Evolutionary conservation across 2,797 vertebrate genomes (phyloP), one percentile per base, ranked within the genome.

Genomic region (Heteromormyrus szaboi): DNA sequence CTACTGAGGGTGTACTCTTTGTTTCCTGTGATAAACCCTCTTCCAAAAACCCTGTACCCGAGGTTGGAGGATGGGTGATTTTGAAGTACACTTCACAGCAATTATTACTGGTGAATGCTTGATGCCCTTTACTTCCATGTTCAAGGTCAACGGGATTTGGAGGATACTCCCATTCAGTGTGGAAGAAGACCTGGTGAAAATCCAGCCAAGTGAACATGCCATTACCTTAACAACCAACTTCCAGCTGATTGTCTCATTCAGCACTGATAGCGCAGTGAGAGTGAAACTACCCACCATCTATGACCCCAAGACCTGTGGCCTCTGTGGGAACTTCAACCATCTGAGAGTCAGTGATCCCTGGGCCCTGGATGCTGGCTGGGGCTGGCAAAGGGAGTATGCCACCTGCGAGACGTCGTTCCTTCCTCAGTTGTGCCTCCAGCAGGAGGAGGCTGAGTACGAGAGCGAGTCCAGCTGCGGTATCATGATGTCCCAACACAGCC

Each of bases 261-360:
- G 96, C 92, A 83, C 83, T 0, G 90, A 95, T 5, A 95, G 96
- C 25, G 93, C 93, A 0, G 94, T 98, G 88, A 94, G 96, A 4
- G 89, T 98, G 87, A 93, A 90, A 76, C 91, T 97, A 87, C 96
- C 97, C 1, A 92, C 92, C 19, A 29, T 51, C 17, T 97, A 96
- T 91, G 95, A 95, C 5, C 89, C 93, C 90, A 92, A 94, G 90
- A 95, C 96, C 41, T 98, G 97, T 2, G 97, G 97, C 90, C 93
- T 97, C 92, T 98, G 97, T 37, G 97, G 97, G 29, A 98, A 97
- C 93, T 98, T 96, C 83, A 97, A 97, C 92, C 89, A 87, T 85
- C 56, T 85, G 17, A 88, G 4, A 85, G 91, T 94, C 0, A 90
- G 95, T 0, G 94, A 94, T 22, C 91, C 93, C 72, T 91, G 89